phyloP scores from a whole-genome alignment of 2,113 vertebrate genomes.

The Pseudorasbora parva region DNA sequence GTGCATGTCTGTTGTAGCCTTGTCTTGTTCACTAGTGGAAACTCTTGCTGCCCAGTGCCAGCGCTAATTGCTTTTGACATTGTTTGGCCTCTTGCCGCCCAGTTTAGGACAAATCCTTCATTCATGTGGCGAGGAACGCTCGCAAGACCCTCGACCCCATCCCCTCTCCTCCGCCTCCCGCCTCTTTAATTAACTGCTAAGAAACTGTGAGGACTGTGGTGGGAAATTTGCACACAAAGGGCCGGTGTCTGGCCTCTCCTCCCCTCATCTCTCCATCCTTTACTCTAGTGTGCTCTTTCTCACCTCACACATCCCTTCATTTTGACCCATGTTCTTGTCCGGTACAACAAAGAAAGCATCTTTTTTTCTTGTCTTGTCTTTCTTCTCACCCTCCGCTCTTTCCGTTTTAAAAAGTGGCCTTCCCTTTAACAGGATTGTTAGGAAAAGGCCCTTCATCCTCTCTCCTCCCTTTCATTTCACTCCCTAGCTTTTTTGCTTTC shows the following conservation, averaged over 20 bases:
- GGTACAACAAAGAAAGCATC: constrained; percentile 17
- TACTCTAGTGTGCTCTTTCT: constrained; percentile 49
- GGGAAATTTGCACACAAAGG: constrained; percentile 99
- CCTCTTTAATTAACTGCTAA: constrained; percentile 95
- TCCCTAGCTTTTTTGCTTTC: constrained; percentile 61
- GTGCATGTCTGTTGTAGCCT: constrained; percentile 62
- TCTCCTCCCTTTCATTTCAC: constrained; percentile 76
- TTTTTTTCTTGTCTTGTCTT: constrained; percentile 24
- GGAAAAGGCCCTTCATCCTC: constrained; percentile 63
- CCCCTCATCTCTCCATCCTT: constrained; percentile 51
- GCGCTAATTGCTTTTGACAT: constrained; percentile 91
- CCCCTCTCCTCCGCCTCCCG: constrained; percentile 72
- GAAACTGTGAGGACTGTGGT: constrained; percentile 80
- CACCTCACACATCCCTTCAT: constrained; percentile 49
- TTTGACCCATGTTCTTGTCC: constrained; percentile 39
- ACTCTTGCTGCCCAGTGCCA: constrained; percentile 72
- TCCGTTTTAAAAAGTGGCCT: constrained; percentile 43
- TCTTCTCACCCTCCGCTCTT: constrained; percentile 39
- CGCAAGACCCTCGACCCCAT: constrained; percentile 80
- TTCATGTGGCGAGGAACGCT: constrained; percentile 87
- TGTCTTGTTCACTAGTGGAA: constrained; percentile 70
- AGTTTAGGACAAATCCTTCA: constrained; percentile 93
- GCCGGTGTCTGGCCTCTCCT: constrained; percentile 73
- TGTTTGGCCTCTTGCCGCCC: constrained; percentile 82
- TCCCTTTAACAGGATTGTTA: constrained; percentile 85